Percentiles rank a stretch among this genome's conserved stretches.
phyloP scores from a whole-genome alignment of 1,140 invertebrate genomes.

The Lasioglossum baleicum region DNA sequence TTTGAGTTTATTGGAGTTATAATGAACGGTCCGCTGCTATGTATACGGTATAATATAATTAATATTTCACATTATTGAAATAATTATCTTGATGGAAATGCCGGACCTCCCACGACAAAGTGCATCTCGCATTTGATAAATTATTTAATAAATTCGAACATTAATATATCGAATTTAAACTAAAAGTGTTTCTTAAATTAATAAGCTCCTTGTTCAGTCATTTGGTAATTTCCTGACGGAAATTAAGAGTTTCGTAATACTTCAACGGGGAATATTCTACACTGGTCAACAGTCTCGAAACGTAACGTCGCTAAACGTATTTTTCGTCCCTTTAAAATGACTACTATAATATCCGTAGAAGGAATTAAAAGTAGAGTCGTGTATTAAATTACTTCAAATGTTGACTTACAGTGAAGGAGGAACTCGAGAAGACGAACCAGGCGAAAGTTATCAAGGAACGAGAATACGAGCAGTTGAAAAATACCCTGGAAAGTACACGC shows the following conservation, averaged over 20 bases:
- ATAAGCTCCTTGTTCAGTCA: not conserved
- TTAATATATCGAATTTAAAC: not conserved
- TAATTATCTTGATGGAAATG: too few species aligned
- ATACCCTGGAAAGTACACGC: not conserved
- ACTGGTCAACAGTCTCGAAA: too few species aligned
- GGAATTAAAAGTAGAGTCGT: not conserved
- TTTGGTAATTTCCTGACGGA: not conserved
- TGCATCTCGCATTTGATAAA: too few species aligned
- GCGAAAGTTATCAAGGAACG: not conserved
- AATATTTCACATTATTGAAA: too few species aligned
- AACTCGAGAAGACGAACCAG: not conserved
- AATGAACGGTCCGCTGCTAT: too few species aligned
- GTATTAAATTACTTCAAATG: not conserved
- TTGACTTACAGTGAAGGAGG: constrained; percentile 17
- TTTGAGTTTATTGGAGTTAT: too few species aligned
- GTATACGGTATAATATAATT: too few species aligned
- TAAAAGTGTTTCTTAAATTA: not conserved
- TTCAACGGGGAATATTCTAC: not conserved
- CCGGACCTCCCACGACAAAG: too few species aligned
- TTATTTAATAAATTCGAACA: not conserved
- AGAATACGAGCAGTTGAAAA: constrained; percentile 13
- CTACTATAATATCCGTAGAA: not conserved
- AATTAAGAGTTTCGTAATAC: not conserved
- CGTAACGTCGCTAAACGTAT: too few species aligned
- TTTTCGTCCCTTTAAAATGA: too few species aligned